Evolutionary conservation across 1,140 invertebrate genomes (phyloP).

Genomic region (Meteorus sp.): DNA sequence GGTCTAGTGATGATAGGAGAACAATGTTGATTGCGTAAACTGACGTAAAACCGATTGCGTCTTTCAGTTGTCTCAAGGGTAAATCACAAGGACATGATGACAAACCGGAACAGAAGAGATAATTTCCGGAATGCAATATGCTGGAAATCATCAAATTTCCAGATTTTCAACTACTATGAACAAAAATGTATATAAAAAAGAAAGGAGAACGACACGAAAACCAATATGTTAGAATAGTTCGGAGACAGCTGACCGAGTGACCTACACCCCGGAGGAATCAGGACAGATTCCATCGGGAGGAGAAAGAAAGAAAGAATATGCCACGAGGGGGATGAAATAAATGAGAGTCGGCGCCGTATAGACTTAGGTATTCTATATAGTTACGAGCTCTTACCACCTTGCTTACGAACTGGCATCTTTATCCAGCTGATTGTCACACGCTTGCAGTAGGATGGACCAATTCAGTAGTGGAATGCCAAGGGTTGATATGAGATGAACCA

Average conservation of each 20-base stretch:
- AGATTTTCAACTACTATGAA: too few relatives aligned
- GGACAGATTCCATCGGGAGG: neutral
- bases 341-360: neutral
- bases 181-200: too few relatives aligned
- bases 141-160: too few relatives aligned
- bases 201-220: too few relatives aligned
- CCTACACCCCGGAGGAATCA: conserved; percentile 30
- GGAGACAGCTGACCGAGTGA: conserved; percentile 49
- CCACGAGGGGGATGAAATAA: neutral
- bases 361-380: conserved; percentile 17
- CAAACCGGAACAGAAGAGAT: too few relatives aligned
- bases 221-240: neutral
- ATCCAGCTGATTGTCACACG: conserved; percentile 20
- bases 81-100: conserved; percentile 10
- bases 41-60: conserved; percentile 7
- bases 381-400: conserved; percentile 57
- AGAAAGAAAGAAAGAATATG: neutral
- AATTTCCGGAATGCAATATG: too few relatives aligned
- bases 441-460: too few relatives aligned
- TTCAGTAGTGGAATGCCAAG: conserved; percentile 21
- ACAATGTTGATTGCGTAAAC: conserved; percentile 25
- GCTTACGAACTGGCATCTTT: conserved; percentile 57
- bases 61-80: conserved; percentile 12
- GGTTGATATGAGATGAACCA: neutral
- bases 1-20: conserved; percentile 13